Conservation (phyloP, 2,797 vertebrate genomes). For the Galaxias olidus region DNA sequence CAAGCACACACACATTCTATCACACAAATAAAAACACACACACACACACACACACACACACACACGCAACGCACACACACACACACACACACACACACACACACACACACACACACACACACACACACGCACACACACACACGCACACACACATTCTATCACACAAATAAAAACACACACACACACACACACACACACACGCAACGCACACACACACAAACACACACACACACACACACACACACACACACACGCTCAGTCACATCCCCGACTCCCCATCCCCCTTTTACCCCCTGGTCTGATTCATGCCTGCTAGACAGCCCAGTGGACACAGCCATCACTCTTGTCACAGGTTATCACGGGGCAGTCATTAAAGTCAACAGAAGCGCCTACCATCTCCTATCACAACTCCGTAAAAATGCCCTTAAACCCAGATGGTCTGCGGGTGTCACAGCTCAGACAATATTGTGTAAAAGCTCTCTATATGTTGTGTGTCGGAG, state of each 20-base stretch:
- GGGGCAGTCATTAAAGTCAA: slow-evolving; percentile 64
- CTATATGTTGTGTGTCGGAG: too few species aligned
- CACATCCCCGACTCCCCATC: slow-evolving; percentile 44
- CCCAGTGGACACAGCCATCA: slow-evolving; percentile 68
- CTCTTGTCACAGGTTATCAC: slow-evolving; percentile 56
- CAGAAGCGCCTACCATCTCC: slow-evolving; percentile 56
- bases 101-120: neutral
- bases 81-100: too few species aligned
- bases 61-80: too few species aligned
- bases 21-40: neutral
- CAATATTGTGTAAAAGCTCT: too few species aligned
- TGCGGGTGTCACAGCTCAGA: slow-evolving; percentile 14
- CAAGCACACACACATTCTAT: neutral
- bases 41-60: neutral
- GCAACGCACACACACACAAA: neutral
- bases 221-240: neutral
- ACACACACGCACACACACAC: neutral
- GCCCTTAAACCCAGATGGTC: slow-evolving; percentile 3
- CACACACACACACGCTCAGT: neutral
- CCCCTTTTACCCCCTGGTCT: slow-evolving; percentile 45
- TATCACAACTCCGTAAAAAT: slow-evolving; percentile 66
- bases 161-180: neutral
- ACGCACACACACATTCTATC: neutral
- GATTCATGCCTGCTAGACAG: slow-evolving; percentile 66
- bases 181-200: neutral